Evolutionary conservation across 2,113 vertebrate species (phyloP).

Genomic region (Thryonomys swinderianus): DNA sequence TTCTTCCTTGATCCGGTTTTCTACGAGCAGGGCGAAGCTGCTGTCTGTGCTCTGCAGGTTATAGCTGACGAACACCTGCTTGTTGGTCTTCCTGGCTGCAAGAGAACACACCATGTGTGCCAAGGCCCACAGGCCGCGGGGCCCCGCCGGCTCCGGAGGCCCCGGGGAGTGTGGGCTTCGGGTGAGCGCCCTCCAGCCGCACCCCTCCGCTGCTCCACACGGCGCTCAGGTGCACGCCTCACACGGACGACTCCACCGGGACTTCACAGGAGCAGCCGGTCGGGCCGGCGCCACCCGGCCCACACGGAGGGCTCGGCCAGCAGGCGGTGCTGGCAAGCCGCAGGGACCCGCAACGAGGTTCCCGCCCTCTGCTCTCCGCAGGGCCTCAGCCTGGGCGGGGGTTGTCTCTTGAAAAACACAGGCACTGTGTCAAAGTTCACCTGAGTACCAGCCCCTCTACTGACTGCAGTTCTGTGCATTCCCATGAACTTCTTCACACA

Average conservation of each 20-base stretch:
- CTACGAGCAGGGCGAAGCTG: constrained; percentile 92
- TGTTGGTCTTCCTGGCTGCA: constrained; percentile 96
- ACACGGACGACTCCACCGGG: neutral
- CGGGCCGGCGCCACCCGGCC: neutral
- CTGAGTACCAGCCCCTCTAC: neutral
- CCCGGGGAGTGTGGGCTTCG: neutral
- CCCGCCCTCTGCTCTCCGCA: neutral
- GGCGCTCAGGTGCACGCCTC: neutral
- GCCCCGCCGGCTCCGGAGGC: neutral
- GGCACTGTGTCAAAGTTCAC: neutral
- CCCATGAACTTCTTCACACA: neutral
- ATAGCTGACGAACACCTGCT: constrained; percentile 97
- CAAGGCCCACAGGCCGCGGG: neutral
- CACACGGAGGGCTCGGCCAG: neutral
- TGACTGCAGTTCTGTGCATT: neutral
- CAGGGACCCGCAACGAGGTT: neutral
- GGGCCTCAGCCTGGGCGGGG: neutral
- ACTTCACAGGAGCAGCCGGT: neutral
- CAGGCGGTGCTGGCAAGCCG: neutral
- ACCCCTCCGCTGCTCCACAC: rapidly evolving
- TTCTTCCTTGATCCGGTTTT: constrained; percentile 96
- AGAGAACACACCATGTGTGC: constrained; percentile 52
- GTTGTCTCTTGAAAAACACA: neutral
- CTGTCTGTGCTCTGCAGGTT: constrained; percentile 92
- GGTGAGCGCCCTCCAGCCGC: neutral